Evolutionary conservation across 2,888 invertebrate species (phyloP).

Genomic region (Panorpa germanica): DNA sequence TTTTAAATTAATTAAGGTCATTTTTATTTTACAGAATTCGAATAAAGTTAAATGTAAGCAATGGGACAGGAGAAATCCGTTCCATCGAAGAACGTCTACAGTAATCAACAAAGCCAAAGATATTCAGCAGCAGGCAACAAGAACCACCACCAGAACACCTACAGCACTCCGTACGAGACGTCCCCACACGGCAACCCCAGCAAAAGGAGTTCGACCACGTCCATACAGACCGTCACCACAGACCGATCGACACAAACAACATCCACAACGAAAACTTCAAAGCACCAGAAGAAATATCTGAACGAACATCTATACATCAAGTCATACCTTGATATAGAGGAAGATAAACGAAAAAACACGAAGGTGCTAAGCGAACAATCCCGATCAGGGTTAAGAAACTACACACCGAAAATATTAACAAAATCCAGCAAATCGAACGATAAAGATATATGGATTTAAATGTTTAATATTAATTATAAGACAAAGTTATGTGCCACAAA

Average conservation of each 20-base stretch:
- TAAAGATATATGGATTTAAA: conserved; percentile 45
- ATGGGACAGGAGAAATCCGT: too few species aligned
- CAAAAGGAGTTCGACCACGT: conserved; percentile 12
- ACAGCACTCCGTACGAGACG: conserved; percentile 22
- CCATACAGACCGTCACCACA: conserved; percentile 23
- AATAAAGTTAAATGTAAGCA: too few species aligned
- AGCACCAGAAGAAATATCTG: conserved; percentile 27
- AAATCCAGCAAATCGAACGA: too few species aligned
- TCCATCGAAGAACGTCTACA: too few species aligned
- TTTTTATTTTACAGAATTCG: too few species aligned
- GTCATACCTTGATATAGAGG: conserved; percentile 29
- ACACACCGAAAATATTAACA: conserved; percentile 48
- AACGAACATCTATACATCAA: conserved; percentile 34
- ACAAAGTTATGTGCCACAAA: too few species aligned
- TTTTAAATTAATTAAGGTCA: too few species aligned
- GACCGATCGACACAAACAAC: conserved; percentile 21
- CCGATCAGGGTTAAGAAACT: conserved; percentile 44
- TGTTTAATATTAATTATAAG: too few species aligned
- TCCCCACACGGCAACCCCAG: conserved; percentile 22
- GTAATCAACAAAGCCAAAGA: conserved; percentile 18
- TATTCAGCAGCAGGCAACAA: conserved; percentile 18
- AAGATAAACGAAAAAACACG: conserved; percentile 27
- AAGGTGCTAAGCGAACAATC: conserved; percentile 26
- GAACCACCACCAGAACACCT: conserved; percentile 25
- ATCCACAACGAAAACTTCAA: conserved; percentile 18